Percentiles rank a stretch among this genome's conserved stretches.
Evolutionary conservation across 2,888 invertebrate genomes (phyloP).

Genomic region (Eucera pruinosa): DNA sequence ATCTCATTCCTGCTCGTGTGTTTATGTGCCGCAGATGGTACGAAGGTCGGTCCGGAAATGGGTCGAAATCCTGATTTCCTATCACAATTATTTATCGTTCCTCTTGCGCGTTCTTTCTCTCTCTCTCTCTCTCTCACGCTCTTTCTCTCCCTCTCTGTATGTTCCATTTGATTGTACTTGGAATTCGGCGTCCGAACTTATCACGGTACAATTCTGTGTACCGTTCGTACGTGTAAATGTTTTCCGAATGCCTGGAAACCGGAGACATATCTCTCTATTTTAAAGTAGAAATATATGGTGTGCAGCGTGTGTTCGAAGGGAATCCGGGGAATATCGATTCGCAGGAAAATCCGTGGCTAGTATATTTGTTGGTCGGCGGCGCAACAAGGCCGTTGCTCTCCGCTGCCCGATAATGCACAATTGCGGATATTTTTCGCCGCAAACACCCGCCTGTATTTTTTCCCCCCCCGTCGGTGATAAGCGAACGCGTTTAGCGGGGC

Average conservation of each 20-base stretch:
- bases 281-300: too few relatives aligned
- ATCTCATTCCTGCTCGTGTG: slow-evolving; percentile 13
- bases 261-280: too few relatives aligned
- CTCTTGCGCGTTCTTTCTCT: background rate
- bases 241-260: too few relatives aligned
- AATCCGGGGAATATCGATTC: slow-evolving; percentile 32
- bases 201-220: too few relatives aligned
- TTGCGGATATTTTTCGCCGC: slow-evolving; percentile 34
- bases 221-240: too few relatives aligned
- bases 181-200: too few relatives aligned
- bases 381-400: slow-evolving; percentile 41
- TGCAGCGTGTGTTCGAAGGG: background rate
- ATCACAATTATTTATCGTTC: background rate
- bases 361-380: slow-evolving; percentile 9
- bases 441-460: background rate
- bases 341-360: slow-evolving; percentile 9
- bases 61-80: slow-evolving; percentile 45
- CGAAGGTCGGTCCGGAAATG: slow-evolving; percentile 58
- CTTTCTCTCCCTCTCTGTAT: too few relatives aligned
- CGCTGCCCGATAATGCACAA: slow-evolving; percentile 20
- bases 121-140: too few relatives aligned
- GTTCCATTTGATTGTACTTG: too few relatives aligned
- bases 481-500: slow-evolving; percentile 18
- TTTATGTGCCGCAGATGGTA: slow-evolving; percentile 57
- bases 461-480: slow-evolving; percentile 9